Conservation (phyloP, 2,113 vertebrate genomes). For the Myotis davidii region DNA sequence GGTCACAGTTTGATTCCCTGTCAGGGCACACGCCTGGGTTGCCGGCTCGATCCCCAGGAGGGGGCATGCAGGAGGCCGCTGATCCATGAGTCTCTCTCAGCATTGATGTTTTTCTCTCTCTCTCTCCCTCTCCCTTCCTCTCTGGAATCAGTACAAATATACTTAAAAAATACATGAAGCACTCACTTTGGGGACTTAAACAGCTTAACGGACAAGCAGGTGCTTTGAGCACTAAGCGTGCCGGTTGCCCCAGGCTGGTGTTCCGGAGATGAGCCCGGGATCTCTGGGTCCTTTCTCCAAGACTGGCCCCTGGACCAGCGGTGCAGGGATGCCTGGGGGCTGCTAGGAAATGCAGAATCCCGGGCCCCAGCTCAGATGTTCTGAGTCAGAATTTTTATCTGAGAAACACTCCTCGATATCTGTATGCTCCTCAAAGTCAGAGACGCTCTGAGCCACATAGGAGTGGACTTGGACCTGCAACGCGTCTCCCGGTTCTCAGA, state of each 20-base stretch:
- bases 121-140: too few species aligned
- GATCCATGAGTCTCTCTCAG: too few species aligned
- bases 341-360: background rate
- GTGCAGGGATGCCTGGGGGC: too few species aligned
- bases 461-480: background rate
- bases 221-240: background rate
- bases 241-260: accelerated
- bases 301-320: background rate
- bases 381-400: background rate
- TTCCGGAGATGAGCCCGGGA: background rate
- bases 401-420: background rate
- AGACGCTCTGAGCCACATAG: background rate
- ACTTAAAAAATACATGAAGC: background rate
- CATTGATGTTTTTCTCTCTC: too few species aligned
- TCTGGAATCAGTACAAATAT: too few species aligned
- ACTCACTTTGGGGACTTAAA: background rate
- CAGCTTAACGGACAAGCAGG: background rate
- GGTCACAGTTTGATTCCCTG: too few species aligned
- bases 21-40: too few species aligned
- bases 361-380: background rate
- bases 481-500: background rate
- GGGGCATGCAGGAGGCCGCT: too few species aligned
- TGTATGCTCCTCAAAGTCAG: background rate
- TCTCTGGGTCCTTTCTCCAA: background rate
- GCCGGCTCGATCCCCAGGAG: too few species aligned